phyloP scores from a whole-genome alignment of 2,888 invertebrate genomes.

The Philonicus albiceps region DNA sequence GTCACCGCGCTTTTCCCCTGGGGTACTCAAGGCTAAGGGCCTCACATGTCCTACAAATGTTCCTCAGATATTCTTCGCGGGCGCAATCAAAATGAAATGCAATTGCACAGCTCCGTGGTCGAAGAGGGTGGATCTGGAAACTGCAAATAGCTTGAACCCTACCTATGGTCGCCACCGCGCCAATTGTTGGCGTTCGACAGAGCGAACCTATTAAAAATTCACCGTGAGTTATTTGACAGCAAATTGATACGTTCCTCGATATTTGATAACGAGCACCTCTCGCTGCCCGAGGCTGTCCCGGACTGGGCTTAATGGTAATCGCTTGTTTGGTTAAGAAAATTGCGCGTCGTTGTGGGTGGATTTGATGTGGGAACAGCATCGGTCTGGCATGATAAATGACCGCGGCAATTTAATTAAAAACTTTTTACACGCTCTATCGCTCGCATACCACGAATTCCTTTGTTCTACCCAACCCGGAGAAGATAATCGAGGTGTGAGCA shows the following conservation, averaged over 20 bases:
- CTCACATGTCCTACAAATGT: not conserved
- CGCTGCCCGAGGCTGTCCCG: not conserved
- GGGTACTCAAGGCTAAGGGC: not conserved
- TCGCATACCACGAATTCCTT: not conserved
- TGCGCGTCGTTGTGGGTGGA: not conserved
- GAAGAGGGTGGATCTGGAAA: not conserved
- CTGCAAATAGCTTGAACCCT: not conserved
- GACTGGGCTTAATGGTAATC: conserved; percentile 3
- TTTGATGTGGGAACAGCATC: not conserved
- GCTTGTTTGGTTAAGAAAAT: conserved; percentile 25
- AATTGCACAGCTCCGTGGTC: not conserved
- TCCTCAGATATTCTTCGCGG: not conserved
- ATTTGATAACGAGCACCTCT: conserved; percentile 27
- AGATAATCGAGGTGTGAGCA: not conserved
- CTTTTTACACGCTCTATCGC: not conserved
- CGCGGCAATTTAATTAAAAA: conserved; percentile 1
- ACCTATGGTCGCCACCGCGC: not conserved
- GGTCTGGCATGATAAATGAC: not conserved
- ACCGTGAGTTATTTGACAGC: conserved; percentile 33
- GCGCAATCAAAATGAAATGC: not conserved
- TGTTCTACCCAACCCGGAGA: not conserved
- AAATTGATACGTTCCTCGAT: conserved; percentile 14
- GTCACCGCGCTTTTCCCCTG: not conserved
- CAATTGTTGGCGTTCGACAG: not conserved
- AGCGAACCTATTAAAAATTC: conserved; percentile 22